These are phyloP conservation scores for Aldabrachelys gigantea DNA, from an alignment of 2,113 vertebrate genomes.

Conservation along the genomic window DNA sequence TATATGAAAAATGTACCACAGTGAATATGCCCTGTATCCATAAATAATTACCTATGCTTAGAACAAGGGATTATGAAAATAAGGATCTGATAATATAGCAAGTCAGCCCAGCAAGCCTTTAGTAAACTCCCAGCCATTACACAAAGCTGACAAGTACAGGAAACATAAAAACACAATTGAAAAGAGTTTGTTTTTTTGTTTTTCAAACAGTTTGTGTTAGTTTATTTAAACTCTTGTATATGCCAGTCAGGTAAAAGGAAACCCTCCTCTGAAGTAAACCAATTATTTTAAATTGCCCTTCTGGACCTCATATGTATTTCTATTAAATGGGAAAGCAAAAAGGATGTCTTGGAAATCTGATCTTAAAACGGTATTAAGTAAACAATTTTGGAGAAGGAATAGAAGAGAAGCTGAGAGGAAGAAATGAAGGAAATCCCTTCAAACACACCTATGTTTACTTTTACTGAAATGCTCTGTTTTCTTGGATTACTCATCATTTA, in stretches of 20 bases:
- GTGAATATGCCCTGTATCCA: background rate
- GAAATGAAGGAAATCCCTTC: background rate
- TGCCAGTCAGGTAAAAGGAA: background rate
- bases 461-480: background rate
- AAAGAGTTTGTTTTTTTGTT: background rate
- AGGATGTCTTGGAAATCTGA: background rate
- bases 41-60: background rate
- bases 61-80: background rate
- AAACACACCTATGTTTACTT: background rate
- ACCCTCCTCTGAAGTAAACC: background rate
- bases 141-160: background rate
- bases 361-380: background rate
- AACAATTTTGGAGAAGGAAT: background rate
- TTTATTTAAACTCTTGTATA: background rate
- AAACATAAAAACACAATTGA: background rate
- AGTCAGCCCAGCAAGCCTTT: background rate
- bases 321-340: background rate
- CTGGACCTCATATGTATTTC: background rate
- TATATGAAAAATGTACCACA: background rate
- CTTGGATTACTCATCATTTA: fast-evolving
- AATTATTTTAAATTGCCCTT: background rate
- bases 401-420: background rate
- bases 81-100: background rate
- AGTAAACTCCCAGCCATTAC: background rate
- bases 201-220: background rate